Base-by-base conservation (phyloP, 2,797 vertebrate species). In the Dryobates pubescens region DNA sequence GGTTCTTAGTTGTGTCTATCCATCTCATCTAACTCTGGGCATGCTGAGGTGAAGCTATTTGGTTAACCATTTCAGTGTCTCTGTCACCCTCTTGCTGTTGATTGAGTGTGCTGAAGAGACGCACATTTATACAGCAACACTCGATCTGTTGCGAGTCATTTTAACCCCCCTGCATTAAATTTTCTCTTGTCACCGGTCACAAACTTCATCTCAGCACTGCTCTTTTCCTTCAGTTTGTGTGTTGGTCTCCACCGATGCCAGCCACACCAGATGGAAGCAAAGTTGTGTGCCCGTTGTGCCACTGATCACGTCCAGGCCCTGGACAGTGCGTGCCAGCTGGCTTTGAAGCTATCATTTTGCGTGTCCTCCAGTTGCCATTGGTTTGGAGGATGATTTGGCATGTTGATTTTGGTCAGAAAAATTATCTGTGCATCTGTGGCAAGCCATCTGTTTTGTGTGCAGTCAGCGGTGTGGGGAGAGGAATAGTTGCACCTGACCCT, bases 71-170 rank as follows among this genome's bases (percentile, higher is more conserved):
- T 96, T 90, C 61, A 30, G 86, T 72, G 67, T 90, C 91, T 83
- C 71, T 84, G 77, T 75, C 90, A 91, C 80, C 85, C 17, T 86
- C 54, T 17, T 1, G 45, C 92, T 57, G 61, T 45, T 91, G 90
- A 96, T 73, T 84, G 92, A 89, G 76, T 79, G 88, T 82, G 81
- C 80, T 68, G 86, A 62, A 56, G 82, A 79, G 80, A 61, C 61
- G 58, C 51, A 6, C 64, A n/a, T 86, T 68, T 71, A 32, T 69
- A 79, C 29, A 11, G 85, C 77, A 85, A 68, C 87, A 57, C 61
- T 92, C 91, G 92, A 89, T 95, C 95, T 88, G 87, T 82, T 84
- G 71, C 86, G 86, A 85, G 89, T 93, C 74, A 29, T 89, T 89
- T 71, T 56, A 23, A 26, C 7, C 58, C 27, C 26, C 36, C 62